Percentiles rank a stretch among this genome's conserved stretches.
Conservation (phyloP, 2,113 vertebrate genomes). For the Indri indri region DNA sequence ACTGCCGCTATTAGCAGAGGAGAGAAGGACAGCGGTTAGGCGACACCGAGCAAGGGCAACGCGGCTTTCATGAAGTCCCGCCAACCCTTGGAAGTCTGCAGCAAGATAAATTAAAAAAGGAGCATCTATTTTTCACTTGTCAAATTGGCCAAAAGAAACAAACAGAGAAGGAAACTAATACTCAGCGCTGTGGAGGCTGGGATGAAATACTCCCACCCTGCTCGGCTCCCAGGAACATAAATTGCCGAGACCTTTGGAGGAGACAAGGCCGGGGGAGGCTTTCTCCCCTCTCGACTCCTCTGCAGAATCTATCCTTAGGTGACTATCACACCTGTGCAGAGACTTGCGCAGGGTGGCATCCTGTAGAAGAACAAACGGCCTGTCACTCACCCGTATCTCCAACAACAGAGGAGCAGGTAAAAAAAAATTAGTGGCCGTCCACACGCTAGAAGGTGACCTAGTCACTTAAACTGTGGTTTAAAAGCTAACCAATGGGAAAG, state of each 20-base stretch:
- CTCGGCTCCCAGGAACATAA: too few relatives aligned
- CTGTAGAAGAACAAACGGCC: background rate
- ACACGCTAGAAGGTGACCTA: rapidly evolving
- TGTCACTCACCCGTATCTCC: background rate
- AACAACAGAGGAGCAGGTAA: background rate
- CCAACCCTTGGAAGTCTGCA: background rate
- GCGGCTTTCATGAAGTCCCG: rapidly evolving
- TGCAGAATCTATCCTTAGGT: background rate
- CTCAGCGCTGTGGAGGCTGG: background rate
- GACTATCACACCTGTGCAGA: rapidly evolving
- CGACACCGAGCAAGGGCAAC: rapidly evolving
- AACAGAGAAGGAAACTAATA: background rate
- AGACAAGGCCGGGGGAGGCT: background rate
- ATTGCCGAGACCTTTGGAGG: rapidly evolving
- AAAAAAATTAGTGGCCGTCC: background rate
- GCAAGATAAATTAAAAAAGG: rapidly evolving
- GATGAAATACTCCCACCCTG: rapidly evolving
- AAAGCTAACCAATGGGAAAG: background rate
- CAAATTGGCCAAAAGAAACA: background rate
- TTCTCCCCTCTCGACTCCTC: background rate
- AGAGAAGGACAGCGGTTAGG: too few relatives aligned
- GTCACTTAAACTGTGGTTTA: too few relatives aligned
- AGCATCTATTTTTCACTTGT: background rate
- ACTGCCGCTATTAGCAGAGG: background rate
- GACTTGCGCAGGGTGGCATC: rapidly evolving